phyloP scores from a whole-genome alignment of 2,888 invertebrate species.

The Tipula vernalis region DNA sequence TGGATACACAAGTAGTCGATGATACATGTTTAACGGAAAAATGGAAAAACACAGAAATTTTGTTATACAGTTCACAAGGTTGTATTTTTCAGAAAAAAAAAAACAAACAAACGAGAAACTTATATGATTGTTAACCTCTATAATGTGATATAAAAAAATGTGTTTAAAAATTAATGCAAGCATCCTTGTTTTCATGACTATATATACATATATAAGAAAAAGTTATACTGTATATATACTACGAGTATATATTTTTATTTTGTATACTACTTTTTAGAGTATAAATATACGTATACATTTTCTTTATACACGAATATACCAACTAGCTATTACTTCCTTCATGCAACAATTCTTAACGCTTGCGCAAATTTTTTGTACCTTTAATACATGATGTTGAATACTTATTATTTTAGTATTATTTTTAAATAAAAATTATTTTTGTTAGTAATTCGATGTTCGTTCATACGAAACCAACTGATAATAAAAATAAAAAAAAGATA shows the following conservation, averaged over 20 bases:
- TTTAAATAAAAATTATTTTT: neutral
- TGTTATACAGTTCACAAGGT: neutral
- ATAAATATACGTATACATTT: neutral
- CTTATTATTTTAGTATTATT: slow-evolving; percentile 4
- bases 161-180: neutral
- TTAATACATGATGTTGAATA: neutral
- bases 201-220: neutral
- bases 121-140: neutral
- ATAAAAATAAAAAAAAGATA: neutral
- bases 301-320: neutral
- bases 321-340: neutral
- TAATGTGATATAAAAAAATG: neutral
- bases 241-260: neutral
- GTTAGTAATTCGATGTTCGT: neutral
- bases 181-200: neutral
- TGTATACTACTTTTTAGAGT: neutral
- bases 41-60: neutral
- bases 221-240: neutral
- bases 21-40: neutral
- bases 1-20: neutral
- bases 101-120: neutral
- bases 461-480: neutral
- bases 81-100: neutral
- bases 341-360: slow-evolving; percentile 4
- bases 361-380: neutral